Evolutionary conservation across 64 coral and sea anemone species (phyloP).

Genomic region (Actinia tenebrosa): DNA sequence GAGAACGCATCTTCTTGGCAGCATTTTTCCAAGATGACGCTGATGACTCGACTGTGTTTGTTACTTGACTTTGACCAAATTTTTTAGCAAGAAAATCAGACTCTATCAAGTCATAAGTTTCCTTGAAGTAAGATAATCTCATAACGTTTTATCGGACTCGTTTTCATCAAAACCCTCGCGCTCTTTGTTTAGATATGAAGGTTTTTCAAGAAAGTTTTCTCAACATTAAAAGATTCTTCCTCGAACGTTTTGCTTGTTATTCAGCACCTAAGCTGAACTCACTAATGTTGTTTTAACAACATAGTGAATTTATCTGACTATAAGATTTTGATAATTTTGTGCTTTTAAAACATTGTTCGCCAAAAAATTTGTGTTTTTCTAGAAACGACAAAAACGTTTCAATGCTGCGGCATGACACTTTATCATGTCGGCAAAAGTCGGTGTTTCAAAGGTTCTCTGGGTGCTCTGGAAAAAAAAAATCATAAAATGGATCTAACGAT

Average conservation of each 20-base stretch:
- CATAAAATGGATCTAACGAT: too few relatives aligned
- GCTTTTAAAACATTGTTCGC: too few relatives aligned
- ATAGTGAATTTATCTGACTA: too few relatives aligned
- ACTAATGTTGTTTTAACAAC: too few relatives aligned
- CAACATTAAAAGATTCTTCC: neutral
- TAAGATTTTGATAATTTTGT: too few relatives aligned
- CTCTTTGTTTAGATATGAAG: neutral
- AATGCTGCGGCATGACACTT: neutral
- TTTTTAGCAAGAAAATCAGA: neutral
- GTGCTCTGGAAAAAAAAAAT: too few relatives aligned
- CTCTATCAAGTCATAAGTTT: neutral
- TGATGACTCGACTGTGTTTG: neutral
- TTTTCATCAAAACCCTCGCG: neutral
- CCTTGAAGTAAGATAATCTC: neutral
- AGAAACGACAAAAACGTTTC: too few relatives aligned
- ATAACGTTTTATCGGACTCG: neutral
- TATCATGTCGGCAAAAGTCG: neutral
- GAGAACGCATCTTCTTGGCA: neutral
- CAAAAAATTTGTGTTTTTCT: too few relatives aligned
- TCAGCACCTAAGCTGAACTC: too few relatives aligned
- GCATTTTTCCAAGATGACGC: neutral
- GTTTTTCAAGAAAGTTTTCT: neutral
- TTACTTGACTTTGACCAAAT: constrained; percentile 4
- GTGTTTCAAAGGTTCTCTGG: too few relatives aligned
- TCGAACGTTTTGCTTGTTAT: too few relatives aligned